phyloP scores from a whole-genome alignment of 2,797 vertebrate species.

The Leontocebus nigricollis region DNA sequence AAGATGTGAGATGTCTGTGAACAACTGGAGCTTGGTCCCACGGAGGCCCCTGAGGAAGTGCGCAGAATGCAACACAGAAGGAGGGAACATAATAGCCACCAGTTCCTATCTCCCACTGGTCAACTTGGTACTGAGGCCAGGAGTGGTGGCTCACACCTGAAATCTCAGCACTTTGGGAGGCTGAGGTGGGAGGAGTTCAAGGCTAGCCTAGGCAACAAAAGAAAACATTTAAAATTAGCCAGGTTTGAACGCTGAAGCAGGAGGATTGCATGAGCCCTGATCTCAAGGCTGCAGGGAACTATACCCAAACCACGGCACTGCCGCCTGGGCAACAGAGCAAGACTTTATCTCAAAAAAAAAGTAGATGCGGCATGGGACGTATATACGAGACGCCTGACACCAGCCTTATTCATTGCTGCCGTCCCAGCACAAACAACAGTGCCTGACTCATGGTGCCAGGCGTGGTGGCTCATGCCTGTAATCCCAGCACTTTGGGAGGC shows the following conservation, averaged over 20 bases:
- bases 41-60: background rate
- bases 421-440: background rate
- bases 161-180: background rate
- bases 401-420: background rate
- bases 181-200: background rate
- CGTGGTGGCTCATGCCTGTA: background rate
- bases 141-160: background rate
- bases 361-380: background rate
- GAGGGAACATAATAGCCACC: background rate
- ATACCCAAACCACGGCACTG: background rate
- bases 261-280: background rate
- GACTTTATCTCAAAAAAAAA: too few species aligned
- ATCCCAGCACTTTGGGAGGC: background rate
- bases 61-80: background rate
- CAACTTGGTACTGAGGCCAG: background rate
- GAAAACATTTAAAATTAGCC: background rate
- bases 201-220: background rate
- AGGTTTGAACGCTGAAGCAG: background rate
- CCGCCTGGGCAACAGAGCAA: background rate
- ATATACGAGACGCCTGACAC: background rate
- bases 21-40: background rate
- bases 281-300: background rate
- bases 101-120: background rate
- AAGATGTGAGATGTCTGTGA: background rate
- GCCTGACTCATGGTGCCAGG: background rate